Evolutionary conservation across 2,113 vertebrate species (phyloP), one percentile per base, ranked within the genome.

Genomic region (Pleuronectes platessa): DNA sequence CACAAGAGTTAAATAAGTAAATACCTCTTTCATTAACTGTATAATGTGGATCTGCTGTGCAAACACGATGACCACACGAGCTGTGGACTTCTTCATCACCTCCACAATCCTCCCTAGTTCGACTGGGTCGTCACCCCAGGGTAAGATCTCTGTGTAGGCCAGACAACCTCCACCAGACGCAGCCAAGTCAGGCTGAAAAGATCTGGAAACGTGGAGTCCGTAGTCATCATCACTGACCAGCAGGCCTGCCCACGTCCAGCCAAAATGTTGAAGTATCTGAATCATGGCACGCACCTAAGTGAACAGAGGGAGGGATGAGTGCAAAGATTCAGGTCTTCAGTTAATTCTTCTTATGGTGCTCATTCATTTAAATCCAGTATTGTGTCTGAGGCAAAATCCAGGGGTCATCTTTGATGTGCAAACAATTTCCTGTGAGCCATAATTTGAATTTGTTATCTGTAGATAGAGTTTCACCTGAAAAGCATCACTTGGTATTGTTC

Each of bases 101-200:
- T 49, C 12, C 17, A 92, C 89, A 35, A 94, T 93, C 31, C 79
- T 89, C 20, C 24, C 69, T 0, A 91, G 35, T 66, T 93, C 83
- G 40, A 0, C 23, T 10, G 20, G 58, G 21, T 90, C 71, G n/a
- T 90, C 88, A 26, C 71, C 69, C 54, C 54, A 77, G 20, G 92
- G 85, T 54, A 94, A 85, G 35, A 89, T 77, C 58, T 94, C 91
- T 3, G 78, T 71, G 20, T 91, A 94, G 0, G 90, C 90, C 40
- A 94, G 84, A 68, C 88, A 89, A 49, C 74, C 80, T 65, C 47
- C 61, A 54, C 61, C 69, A 26, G 61, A 61, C 20, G 37, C 47
- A 70, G 9, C n/a, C 1, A 85, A 27, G 15, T 85, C 83, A 62
- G 70, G 56, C 1, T 78, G 69, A 3, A 84, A 80, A 24, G 73